Percentiles rank a stretch among this genome's conserved stretches.
These are phyloP conservation scores for Cryptus armator DNA, from an alignment of 2,888 invertebrate genomes.

Conservation along the genomic window DNA sequence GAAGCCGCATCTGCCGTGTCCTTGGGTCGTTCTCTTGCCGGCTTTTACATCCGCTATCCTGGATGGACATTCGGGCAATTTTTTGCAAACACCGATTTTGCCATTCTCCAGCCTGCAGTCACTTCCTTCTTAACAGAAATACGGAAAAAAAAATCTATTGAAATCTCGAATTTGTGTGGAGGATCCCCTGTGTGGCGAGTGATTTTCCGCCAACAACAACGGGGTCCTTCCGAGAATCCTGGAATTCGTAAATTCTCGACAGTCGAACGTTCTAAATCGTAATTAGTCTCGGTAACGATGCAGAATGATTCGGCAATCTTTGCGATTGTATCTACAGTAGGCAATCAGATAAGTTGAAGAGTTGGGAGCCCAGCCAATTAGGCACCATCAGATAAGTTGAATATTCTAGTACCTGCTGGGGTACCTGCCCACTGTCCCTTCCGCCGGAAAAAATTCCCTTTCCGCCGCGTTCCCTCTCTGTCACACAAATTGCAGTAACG, in stretches of 20 bases:
- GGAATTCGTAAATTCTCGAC: too few species aligned
- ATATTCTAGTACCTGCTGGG: too few species aligned
- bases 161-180: not conserved
- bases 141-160: not conserved
- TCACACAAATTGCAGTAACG: too few species aligned
- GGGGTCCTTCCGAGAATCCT: not conserved
- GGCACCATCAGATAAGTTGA: too few species aligned
- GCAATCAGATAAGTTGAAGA: too few species aligned
- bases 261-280: too few species aligned
- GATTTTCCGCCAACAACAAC: not conserved
- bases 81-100: conserved; percentile 75
- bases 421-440: too few species aligned
- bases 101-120: conserved; percentile 72
- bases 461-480: too few species aligned
- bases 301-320: too few species aligned
- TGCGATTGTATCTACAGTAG: not conserved
- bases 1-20: conserved; percentile 85
- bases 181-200: not conserved
- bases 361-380: too few species aligned
- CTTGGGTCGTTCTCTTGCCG: conserved; percentile 68
- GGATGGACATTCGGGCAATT: conserved; percentile 75
- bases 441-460: too few species aligned
- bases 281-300: too few species aligned
- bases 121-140: conserved; percentile 64
- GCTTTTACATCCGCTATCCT: conserved; percentile 72